A percentile compares a stretch with the other conserved stretches of the same genome.
phyloP scores from a whole-genome alignment of 2,888 invertebrate species.

The Balanococcus diminutus region DNA sequence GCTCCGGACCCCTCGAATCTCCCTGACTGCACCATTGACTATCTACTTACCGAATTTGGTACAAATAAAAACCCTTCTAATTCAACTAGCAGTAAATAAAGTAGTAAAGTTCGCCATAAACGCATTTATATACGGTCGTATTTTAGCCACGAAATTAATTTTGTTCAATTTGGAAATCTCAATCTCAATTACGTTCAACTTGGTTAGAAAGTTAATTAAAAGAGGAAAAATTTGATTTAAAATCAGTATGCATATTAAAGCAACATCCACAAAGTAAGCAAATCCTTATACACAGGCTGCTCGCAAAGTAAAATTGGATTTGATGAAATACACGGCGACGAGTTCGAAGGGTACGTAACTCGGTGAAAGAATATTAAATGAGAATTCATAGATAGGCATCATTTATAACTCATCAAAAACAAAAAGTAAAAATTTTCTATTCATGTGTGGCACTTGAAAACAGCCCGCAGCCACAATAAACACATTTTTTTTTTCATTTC shows the following conservation, averaged over 20 bases:
- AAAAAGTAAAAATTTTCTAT: neutral
- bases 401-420: neutral
- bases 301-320: neutral
- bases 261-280: neutral
- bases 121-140: neutral
- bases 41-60: too few species aligned
- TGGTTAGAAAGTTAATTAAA: neutral
- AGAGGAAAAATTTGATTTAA: neutral
- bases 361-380: neutral
- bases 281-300: neutral
- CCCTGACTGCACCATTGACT: too few species aligned
- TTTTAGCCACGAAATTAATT: neutral
- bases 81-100: too few species aligned
- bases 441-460: neutral
- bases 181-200: neutral
- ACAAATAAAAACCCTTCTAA: too few species aligned
- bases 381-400: neutral
- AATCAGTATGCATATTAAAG: neutral
- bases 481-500: neutral
- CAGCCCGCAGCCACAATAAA: neutral
- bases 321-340: neutral
- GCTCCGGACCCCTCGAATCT: too few species aligned
- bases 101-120: constrained; percentile 46
- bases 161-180: neutral
- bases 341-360: too few species aligned